phyloP scores from a whole-genome alignment of 1,140 invertebrate species.

The Samia ricini region DNA sequence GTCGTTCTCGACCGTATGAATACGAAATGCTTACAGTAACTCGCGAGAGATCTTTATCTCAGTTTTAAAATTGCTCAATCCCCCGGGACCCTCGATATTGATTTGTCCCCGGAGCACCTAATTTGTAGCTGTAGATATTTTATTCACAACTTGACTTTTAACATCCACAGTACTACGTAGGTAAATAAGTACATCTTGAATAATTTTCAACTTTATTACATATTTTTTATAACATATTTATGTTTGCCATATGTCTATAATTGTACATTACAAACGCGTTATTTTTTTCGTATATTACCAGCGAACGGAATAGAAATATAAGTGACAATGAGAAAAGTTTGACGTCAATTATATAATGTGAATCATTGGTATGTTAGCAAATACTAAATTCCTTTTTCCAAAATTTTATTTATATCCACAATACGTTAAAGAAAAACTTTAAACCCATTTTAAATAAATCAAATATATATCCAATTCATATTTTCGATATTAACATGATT shows the following conservation, averaged over 20 bases:
- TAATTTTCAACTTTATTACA: neutral
- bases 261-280: neutral
- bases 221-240: too few species aligned
- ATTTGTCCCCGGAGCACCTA: constrained; percentile 66
- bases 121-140: constrained; percentile 42
- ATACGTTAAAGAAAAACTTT: too few species aligned
- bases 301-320: too few species aligned
- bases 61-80: constrained; percentile 75
- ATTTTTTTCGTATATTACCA: neutral
- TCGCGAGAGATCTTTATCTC: constrained; percentile 72
- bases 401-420: too few species aligned
- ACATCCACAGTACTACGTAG: constrained; percentile 21
- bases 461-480: too few species aligned
- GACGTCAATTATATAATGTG: too few species aligned
- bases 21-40: constrained; percentile 70
- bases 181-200: neutral
- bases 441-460: too few species aligned
- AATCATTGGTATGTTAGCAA: too few species aligned
- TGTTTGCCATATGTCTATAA: too few species aligned
- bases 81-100: constrained; percentile 59
- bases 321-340: too few species aligned
- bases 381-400: too few species aligned
- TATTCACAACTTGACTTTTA: constrained; percentile 33
- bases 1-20: constrained; percentile 70
- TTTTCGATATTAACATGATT: too few species aligned